Conservation (phyloP, 2,113 vertebrate genomes). For the Rousettus leschenaultii region DNA sequence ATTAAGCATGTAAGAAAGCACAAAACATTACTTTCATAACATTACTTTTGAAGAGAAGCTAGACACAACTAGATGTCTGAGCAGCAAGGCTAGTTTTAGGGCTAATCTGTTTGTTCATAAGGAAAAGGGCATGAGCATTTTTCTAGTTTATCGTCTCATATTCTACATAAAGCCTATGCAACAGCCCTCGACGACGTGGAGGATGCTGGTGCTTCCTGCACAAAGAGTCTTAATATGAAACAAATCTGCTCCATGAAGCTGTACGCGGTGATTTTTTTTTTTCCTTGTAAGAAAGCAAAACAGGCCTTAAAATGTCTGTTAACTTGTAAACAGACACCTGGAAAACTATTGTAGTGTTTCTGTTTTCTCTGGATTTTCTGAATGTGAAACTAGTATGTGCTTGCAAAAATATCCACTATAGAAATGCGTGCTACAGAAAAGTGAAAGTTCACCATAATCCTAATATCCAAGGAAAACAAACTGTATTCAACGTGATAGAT, state of each 20-base stretch:
- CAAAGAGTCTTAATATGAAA: neutral
- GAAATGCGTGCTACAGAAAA: neutral
- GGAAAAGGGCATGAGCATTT: neutral
- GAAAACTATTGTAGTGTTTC: neutral
- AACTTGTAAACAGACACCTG: constrained; percentile 18
- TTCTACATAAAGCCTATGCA: neutral
- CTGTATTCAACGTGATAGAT: neutral
- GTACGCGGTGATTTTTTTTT: neutral
- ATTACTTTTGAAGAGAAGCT: neutral
- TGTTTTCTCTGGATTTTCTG: constrained; percentile 10
- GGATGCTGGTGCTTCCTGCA: neutral
- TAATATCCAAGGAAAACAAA: neutral
- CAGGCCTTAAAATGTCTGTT: neutral
- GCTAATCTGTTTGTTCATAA: neutral
- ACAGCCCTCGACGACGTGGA: neutral
- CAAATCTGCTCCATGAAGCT: neutral
- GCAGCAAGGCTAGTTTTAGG: neutral
- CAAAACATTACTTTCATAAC: neutral
- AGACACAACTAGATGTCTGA: neutral
- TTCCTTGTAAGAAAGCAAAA: neutral
- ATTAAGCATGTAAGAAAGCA: neutral
- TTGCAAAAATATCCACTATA: neutral
- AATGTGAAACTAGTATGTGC: neutral
- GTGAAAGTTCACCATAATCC: neutral
- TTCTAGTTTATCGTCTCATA: neutral